Base-by-base conservation (phyloP, 2,113 vertebrate genomes). In the Triplophysa rosa region DNA sequence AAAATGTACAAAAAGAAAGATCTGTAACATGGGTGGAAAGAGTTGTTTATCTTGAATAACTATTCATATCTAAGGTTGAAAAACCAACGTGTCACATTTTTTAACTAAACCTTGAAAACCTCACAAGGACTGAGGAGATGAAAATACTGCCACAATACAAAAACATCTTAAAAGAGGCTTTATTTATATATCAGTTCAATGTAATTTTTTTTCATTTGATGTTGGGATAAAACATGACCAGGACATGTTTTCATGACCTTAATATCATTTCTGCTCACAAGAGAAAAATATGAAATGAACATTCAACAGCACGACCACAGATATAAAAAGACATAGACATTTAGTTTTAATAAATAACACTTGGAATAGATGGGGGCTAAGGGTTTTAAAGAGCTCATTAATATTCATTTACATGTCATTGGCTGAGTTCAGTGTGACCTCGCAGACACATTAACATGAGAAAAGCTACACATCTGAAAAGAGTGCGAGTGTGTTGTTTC, bases 321-420 rank as follows among this genome's bases (percentile, higher is more conserved):
- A 29, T 75, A 75, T 63, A 75, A 75, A 74, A 75, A 75, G 16
- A 74, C 37, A 74, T 26, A 61, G 37, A 75, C 59, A 62, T 42
- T 26, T 61, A 10, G 54, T 40, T 47, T 63, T 63, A 75, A 75
- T 75, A 75, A 75, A 75, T 75, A 75, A 75, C 72, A 75, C 40
- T 63, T 40, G 58, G 58, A 63, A 7, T 58, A 29, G 58, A 47
- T 42, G 16, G n/a, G 70, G n/a, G 70, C n/a, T 0, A 42, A 16
- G 40, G 71, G 59, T 19, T 45, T 40, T 45, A 26, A 62, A 62
- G 10, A 21, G 33, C 37, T 74, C 54, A 74, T 74, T 74, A 47
- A 74, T 74, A 61, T 74, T 74, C 9, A 47, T 61, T 9, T 73
- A 61, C 56, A 74, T 74, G 42, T 54, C 29, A 42, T 73, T 19